Evolutionary conservation across 2,113 vertebrate species (phyloP).

Genomic region (Pungitius pungitius): DNA sequence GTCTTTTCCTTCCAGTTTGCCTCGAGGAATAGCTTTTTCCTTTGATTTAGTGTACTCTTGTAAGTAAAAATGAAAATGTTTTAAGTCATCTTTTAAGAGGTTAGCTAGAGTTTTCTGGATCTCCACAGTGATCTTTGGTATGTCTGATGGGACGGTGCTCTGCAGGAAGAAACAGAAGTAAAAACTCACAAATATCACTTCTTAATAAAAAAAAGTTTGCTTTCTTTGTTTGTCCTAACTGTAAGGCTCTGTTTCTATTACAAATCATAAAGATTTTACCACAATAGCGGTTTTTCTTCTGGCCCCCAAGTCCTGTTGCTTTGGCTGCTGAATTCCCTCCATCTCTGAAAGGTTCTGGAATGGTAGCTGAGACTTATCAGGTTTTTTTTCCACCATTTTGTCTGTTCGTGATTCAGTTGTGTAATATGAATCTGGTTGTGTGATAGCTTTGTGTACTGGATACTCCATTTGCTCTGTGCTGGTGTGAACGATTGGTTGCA

Average conservation of each 20-base stretch:
- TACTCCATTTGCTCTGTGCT: background rate
- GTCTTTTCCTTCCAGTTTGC: slow-evolving; percentile 36
- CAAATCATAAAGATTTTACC: slow-evolving; percentile 20
- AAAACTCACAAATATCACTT: too few relatives aligned
- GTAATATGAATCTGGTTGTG: background rate
- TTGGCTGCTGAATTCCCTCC: background rate
- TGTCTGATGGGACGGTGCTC: background rate
- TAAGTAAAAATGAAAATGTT: background rate
- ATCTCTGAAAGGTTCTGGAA: rapidly evolving
- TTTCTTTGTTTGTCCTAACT: background rate
- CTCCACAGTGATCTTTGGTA: rapidly evolving
- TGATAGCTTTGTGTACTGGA: rapidly evolving
- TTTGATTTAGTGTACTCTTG: rapidly evolving
- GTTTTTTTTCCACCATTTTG: background rate
- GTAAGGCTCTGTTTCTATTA: background rate
- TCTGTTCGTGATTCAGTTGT: background rate
- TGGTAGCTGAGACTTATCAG: background rate
- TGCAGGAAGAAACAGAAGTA: background rate
- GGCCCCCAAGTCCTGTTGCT: background rate
- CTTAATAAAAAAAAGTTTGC: background rate
- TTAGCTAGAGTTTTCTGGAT: background rate
- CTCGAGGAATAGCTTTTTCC: rapidly evolving
- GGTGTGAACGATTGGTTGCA: background rate
- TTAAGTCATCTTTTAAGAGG: background rate
- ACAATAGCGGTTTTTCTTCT: background rate